Percentiles rank a stretch among this genome's conserved stretches.
Conservation (phyloP, 1,140 invertebrate genomes). For the Drosophila bocki region DNA sequence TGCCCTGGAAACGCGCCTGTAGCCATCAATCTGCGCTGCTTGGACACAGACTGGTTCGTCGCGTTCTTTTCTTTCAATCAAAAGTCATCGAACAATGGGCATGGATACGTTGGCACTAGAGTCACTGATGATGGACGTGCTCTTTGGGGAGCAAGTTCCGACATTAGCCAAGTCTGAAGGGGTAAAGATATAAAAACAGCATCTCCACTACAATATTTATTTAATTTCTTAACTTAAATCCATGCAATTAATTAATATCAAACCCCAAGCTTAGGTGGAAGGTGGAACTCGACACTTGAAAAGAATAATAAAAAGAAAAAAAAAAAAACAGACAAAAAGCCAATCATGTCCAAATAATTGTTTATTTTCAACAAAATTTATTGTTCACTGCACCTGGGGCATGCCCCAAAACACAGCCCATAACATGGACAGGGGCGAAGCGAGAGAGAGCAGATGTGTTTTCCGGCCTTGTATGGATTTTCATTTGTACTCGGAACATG, state of each 20-base stretch:
- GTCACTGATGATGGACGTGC: constrained; percentile 2
- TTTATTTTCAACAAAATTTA: constrained; percentile 76
- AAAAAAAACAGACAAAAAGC: constrained; percentile 15
- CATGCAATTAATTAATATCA: constrained; percentile 29
- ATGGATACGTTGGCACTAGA: not conserved
- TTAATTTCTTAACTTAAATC: constrained; percentile 4
- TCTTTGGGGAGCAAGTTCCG: not conserved
- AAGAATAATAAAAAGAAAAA: constrained; percentile 1
- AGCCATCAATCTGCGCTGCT: constrained; percentile 15
- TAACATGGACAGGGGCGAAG: not conserved
- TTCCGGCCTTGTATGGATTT: constrained; percentile 36
- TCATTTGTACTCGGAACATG: constrained; percentile 55
- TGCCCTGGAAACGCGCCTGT: constrained; percentile 12
- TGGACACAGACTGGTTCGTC: not conserved
- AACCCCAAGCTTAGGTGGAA: not conserved
- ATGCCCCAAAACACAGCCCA: constrained; percentile 23
- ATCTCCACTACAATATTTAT: not conserved
- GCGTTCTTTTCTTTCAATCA: constrained; percentile 39
- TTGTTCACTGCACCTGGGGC: constrained; percentile 71
- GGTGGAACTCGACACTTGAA: constrained; percentile 6
- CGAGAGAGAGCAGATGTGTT: constrained; percentile 14
- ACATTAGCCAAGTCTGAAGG: not conserved
- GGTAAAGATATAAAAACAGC: not conserved
- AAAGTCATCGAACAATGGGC: constrained; percentile 16
- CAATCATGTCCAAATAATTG: constrained; percentile 66